Evolutionary conservation across 2,113 vertebrate genomes (phyloP), one percentile per base, ranked within the genome.

Genomic region (Gopherus flavomarginatus): DNA sequence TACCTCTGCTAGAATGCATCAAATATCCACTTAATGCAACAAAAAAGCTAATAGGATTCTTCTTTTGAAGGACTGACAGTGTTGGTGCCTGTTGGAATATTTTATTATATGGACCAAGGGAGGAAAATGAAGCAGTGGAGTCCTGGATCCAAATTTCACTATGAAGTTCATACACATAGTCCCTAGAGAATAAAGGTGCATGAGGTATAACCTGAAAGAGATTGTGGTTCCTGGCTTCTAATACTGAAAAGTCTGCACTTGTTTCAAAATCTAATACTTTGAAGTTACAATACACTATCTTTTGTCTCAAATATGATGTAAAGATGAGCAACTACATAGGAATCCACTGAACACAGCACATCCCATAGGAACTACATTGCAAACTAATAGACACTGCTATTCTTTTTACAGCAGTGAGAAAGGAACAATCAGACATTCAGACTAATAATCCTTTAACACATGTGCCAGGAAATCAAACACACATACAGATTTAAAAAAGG

Each of bases 391-490:
- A 91, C 94, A 89, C n/a, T 93, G 83, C 19, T 1, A 0, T 24
- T 94, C 56, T 86, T 90, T 77, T 95, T 87, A 72, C 80, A 92
- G 56, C 69, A 86, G 24, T 19, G 49, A 92, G 53, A 89, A 59
- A 91, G 26, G 62, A 89, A 93, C 92, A 93, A 93, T 86, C 47
- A 47, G 0, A 1, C 50, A 62, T 88, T 87, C 72, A 92, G 44
- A 75, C 7, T 95, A 92, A 88, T 90, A 87, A 95, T 92, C 88
- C 50, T 94, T 90, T 91, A 96, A 26, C 3, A 44, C 42, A 53
- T 42, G 16, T 86, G 91, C n/a, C 80, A 93, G 78, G 42, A 94
- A 96, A 94, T 78, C 38, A 93, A 82, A 90, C 13, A 88, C 53
- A 92, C 16, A 65, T 5, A 92, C 17, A 89, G 1, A 72, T 57